Percentiles rank a stretch among this genome's conserved stretches.
Conservation (phyloP, 2,888 invertebrate genomes). For the Standfussiana lucernea region DNA sequence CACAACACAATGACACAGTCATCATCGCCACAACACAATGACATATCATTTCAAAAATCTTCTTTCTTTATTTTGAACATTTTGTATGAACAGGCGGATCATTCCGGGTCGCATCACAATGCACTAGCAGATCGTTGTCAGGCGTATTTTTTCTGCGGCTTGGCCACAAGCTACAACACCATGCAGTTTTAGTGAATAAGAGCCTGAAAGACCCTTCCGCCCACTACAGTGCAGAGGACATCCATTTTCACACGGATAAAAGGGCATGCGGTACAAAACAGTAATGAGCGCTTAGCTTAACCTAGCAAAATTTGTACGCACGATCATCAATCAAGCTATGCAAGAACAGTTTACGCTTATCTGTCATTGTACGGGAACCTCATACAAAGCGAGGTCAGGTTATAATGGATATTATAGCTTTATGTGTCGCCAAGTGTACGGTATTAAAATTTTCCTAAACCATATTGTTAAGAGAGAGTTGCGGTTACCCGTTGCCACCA, state of each 20-base stretch:
- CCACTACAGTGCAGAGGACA: too few relatives aligned
- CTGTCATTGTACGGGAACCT: too few relatives aligned
- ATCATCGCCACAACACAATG: background rate
- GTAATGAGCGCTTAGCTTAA: background rate
- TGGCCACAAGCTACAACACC: background rate
- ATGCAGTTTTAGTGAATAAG: too few relatives aligned
- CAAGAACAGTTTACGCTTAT: too few relatives aligned
- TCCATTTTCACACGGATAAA: background rate
- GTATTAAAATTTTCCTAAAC: conserved; percentile 1
- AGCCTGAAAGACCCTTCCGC: too few relatives aligned
- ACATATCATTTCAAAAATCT: background rate
- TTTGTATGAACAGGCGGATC: too few relatives aligned
- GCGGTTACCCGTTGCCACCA: background rate
- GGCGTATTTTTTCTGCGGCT: background rate
- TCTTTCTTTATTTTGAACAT: background rate
- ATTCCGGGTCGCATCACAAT: too few relatives aligned
- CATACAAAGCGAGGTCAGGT: too few relatives aligned
- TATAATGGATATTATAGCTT: too few relatives aligned
- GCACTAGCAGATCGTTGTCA: too few relatives aligned
- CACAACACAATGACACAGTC: background rate
- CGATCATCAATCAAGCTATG: too few relatives aligned
- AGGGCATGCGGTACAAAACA: background rate
- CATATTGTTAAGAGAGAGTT: background rate
- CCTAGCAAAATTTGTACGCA: background rate
- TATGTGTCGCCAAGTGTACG: too few relatives aligned